Evolutionary conservation across 2,113 vertebrate genomes (phyloP).

Genomic region (Spea bombifrons): DNA sequence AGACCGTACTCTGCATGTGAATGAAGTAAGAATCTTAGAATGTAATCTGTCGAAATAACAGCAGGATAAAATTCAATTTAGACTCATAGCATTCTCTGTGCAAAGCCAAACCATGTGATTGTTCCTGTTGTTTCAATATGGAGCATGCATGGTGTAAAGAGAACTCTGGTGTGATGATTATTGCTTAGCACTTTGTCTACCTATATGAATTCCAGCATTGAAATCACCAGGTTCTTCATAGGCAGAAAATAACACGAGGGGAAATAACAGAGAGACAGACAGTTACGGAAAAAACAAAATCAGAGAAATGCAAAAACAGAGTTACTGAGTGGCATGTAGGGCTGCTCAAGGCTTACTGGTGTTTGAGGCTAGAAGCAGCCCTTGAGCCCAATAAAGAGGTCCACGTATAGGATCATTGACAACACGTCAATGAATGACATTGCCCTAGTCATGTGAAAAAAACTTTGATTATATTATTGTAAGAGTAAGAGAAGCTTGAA

Average conservation of each 20-base stretch:
- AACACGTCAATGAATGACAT: too few relatives aligned
- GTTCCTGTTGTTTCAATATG: background rate
- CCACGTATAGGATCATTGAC: too few relatives aligned
- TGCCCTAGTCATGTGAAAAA: too few relatives aligned
- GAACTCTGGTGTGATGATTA: background rate
- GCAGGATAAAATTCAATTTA: background rate
- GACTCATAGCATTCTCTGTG: background rate
- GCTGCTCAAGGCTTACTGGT: too few relatives aligned
- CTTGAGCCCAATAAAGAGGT: too few relatives aligned
- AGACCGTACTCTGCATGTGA: background rate
- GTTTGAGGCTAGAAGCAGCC: too few relatives aligned
- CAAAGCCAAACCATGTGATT: background rate
- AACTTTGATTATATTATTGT: too few relatives aligned
- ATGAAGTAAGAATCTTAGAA: background rate
- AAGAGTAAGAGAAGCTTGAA: too few relatives aligned
- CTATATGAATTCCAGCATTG: background rate
- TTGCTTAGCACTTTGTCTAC: background rate
- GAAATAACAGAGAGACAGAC: background rate
- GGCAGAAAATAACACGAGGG: background rate
- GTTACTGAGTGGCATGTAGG: too few relatives aligned
- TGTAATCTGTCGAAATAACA: background rate
- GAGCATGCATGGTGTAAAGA: background rate
- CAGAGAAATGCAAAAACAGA: too few relatives aligned
- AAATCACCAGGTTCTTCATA: background rate
- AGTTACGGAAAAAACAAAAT: background rate